These are phyloP conservation scores for Cotesia vestalis DNA, from an alignment of 1,140 invertebrate genomes.

Conservation along the genomic window DNA sequence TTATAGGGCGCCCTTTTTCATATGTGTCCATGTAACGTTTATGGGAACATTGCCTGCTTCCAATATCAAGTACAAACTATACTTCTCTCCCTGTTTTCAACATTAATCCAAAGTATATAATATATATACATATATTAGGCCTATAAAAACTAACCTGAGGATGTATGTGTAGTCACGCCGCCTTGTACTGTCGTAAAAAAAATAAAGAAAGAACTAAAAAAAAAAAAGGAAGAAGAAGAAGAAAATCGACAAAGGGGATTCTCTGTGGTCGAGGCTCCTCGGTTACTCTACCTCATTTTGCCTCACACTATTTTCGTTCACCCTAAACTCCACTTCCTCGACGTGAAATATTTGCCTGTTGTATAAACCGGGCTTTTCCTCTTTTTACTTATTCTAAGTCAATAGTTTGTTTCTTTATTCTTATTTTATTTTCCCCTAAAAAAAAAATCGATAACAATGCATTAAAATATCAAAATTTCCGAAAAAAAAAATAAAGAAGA, in stretches of 20 bases:
- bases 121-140: slow-evolving; percentile 40
- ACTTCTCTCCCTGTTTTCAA: slow-evolving; percentile 21
- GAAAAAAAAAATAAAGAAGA: background rate
- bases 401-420: background rate
- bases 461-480: background rate
- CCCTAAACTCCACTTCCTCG: slow-evolving; percentile 18
- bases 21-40: slow-evolving; percentile 26
- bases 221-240: slow-evolving; percentile 30
- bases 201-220: slow-evolving; percentile 35
- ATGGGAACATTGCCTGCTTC: slow-evolving; percentile 36
- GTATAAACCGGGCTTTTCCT: background rate
- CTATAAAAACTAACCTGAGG: slow-evolving; percentile 42
- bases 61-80: slow-evolving; percentile 29
- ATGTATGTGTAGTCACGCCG: slow-evolving; percentile 52
- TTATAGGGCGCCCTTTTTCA: slow-evolving; percentile 20
- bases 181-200: slow-evolving; percentile 55
- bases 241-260: slow-evolving; percentile 36
- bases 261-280: slow-evolving; percentile 40
- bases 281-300: slow-evolving; percentile 37
- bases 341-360: slow-evolving; percentile 21
- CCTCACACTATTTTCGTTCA: slow-evolving; percentile 25
- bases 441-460: background rate
- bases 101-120: slow-evolving; percentile 24
- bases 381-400: background rate
- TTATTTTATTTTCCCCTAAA: background rate